phyloP scores from a whole-genome alignment of 2,113 vertebrate genomes.

The Odontophorus gujanensis region DNA sequence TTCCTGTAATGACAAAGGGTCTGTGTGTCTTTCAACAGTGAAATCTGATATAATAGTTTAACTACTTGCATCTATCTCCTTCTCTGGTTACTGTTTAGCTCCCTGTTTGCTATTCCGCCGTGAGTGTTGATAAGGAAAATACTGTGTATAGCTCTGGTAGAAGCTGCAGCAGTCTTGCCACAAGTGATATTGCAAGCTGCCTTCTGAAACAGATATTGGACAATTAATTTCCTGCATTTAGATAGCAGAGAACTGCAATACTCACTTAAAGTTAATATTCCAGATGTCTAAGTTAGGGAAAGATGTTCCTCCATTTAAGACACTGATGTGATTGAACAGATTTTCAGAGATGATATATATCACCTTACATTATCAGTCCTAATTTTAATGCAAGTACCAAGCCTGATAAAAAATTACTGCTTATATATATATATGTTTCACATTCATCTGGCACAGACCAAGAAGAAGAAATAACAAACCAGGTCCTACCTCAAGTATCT shows the following conservation, averaged over 20 bases:
- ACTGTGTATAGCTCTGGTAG: constrained; percentile 34
- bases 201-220: constrained; percentile 71
- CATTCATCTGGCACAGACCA: not conserved
- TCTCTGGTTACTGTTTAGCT: constrained; percentile 5
- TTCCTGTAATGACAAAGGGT: not conserved
- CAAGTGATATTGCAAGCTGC: constrained; percentile 52
- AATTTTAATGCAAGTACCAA: not conserved
- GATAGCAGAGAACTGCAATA: constrained; percentile 40
- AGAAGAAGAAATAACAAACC: not conserved
- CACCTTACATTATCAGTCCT: not conserved
- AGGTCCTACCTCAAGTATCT: not conserved
- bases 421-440: not conserved
- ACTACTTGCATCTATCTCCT: constrained; percentile 12
- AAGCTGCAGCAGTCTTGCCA: constrained; percentile 53
- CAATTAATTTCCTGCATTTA: constrained; percentile 73
- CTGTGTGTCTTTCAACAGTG: constrained; percentile 14
- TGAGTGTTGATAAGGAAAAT: constrained; percentile 55
- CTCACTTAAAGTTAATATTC: constrained; percentile 54
- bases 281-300: constrained; percentile 29
- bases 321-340: not conserved
- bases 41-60: constrained; percentile 19
- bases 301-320: constrained; percentile 34
- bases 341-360: constrained; percentile 27
- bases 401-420: not conserved
- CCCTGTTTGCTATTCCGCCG: constrained; percentile 54